Conservation (phyloP, 2,113 vertebrate species). For the Larimichthys polyactis region DNA sequence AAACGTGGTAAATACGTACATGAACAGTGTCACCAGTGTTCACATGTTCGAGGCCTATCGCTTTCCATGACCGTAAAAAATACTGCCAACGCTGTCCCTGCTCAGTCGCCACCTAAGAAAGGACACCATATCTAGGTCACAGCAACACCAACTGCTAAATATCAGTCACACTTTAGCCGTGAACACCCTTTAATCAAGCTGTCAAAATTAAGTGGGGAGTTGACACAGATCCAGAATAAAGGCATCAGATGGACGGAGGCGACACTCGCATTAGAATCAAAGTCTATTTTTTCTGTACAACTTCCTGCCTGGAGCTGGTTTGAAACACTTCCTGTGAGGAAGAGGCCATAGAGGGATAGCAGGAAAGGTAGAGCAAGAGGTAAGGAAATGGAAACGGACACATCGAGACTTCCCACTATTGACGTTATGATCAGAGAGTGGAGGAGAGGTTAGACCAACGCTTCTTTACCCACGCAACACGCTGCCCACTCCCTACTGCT, state of each 20-base stretch:
- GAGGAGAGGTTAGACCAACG: conserved; percentile 64
- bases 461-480: conserved; percentile 59
- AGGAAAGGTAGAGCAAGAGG: conserved; percentile 25
- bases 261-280: conserved; percentile 18
- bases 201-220: conserved; percentile 13
- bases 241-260: background rate
- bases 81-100: background rate
- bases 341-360: conserved; percentile 46
- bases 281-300: background rate
- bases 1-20: background rate
- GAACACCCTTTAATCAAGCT: conserved; percentile 35
- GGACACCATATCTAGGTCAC: conserved; percentile 43
- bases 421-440: conserved; percentile 59
- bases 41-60: conserved; percentile 1
- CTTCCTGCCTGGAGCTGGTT: background rate
- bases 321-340: background rate
- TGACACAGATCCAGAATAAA: conserved; percentile 23
- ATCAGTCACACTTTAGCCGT: conserved; percentile 46
- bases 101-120: conserved; percentile 12
- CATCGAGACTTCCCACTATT: conserved; percentile 50
- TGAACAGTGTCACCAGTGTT: background rate
- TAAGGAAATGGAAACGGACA: conserved; percentile 29
- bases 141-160: conserved; percentile 34
- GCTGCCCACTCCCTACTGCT: conserved; percentile 67
- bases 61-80: conserved; percentile 21